These are phyloP conservation scores for Ectropis crepuscularia DNA, from an alignment of 2,888 invertebrate species.

Conservation along the genomic window DNA sequence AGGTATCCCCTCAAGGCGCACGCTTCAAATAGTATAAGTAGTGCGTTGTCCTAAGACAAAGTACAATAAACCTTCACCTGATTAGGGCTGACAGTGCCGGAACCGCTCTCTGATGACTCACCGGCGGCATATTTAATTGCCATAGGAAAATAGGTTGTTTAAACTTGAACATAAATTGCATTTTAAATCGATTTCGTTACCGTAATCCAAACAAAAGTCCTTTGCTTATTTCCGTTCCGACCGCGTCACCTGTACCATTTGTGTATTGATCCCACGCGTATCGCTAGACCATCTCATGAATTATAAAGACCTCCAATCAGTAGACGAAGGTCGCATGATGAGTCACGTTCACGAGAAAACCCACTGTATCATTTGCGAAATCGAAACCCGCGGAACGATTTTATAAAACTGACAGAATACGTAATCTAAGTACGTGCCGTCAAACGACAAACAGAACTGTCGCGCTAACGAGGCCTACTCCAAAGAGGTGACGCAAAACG, in stretches of 20 bases:
- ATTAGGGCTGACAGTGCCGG: constrained; percentile 6
- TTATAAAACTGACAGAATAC: constrained; percentile 27
- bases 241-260: constrained; percentile 4
- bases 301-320: constrained; percentile 16
- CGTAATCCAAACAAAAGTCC: neutral
- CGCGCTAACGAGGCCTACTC: constrained; percentile 57
- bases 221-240: constrained; percentile 3
- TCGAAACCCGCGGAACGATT: constrained; percentile 19
- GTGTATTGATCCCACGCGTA: constrained; percentile 14
- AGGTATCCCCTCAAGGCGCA: neutral
- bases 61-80: constrained; percentile 22
- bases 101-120: constrained; percentile 12
- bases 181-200: neutral
- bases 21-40: constrained; percentile 1
- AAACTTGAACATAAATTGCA: neutral
- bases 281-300: constrained; percentile 12
- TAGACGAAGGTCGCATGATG: constrained; percentile 20
- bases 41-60: constrained; percentile 14
- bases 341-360: constrained; percentile 21
- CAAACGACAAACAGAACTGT: constrained; percentile 33
- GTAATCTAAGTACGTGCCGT: constrained; percentile 35
- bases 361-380: constrained; percentile 19
- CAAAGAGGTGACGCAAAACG: constrained; percentile 66
- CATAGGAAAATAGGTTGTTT: neutral
- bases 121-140: neutral